Evolutionary conservation across 2,888 invertebrate genomes (phyloP), one percentile per base, ranked within the genome.

Genomic region (Chaitophorus viminalis): DNA sequence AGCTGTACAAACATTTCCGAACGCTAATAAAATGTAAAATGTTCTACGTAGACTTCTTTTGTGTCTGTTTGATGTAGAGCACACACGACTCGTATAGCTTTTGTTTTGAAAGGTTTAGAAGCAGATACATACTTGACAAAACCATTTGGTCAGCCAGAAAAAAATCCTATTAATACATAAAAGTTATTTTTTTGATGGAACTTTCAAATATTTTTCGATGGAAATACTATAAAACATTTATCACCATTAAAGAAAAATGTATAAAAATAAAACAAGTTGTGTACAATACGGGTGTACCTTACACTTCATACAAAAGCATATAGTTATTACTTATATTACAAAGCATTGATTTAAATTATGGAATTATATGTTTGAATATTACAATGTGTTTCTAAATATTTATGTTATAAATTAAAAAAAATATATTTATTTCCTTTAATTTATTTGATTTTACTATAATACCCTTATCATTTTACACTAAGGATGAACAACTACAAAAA

Each of bases 1-100:
- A 81, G 81, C 21, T 68, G 29, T 31, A 46, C 68, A 81, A 81
- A 81, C 39, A 81, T 46, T 68, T 68, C 25, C 18, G 21, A 65
- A 4, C 2, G 65, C 21, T 68, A 68, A 81, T 81, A 81, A 68
- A 68, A 81, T 60, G 60, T 60, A 60, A 60, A 60, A 60, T 25
- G 39, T 68, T 68, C 39, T 29, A 31, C 68, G 39, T 29, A 29
- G 33, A 21, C 17, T 68, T 81, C 11, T 81, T 68, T 81, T 65
- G 68, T 68, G 29, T 29, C n/a, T 29, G 68, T 68, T 81, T 68
- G 65, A 60, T 60, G 36, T 65, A n/a, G 14, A 60, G 33, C 60
- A 60, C 25, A 60, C 9, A 60, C 25, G 60, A 60, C 60, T 60
- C 60, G 25, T 60, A 60, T 60, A 60, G 25, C 60, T 60, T 60